Evolutionary conservation across 2,797 vertebrate genomes (phyloP), one percentile per base, ranked within the genome.

Genomic region (Helicolenus hilgendorfi): DNA sequence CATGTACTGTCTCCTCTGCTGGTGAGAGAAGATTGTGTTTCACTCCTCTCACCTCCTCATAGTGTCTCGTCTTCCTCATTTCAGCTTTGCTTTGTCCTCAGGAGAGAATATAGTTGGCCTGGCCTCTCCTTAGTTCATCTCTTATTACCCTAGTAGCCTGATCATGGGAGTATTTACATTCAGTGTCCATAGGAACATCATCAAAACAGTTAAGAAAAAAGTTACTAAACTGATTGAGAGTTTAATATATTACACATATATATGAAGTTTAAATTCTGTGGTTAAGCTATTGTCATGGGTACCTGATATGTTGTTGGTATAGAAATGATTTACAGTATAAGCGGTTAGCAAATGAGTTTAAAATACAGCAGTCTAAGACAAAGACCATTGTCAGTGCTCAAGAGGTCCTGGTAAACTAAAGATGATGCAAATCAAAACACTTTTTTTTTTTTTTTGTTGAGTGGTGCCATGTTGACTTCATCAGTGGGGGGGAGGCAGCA

Each of bases 391-490:
- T 81, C 45, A 56, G 49, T 26, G n/a, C 72, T 81, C 20, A 62
- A 84, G 73, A 41, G 55, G 36, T 77, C 56, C 33, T 72, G 79
- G 15, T 77, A 59, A 82, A 53, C 53, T 81, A 9, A 81, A 79
- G 33, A 81, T 86, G 73, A 81, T 72, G 75, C 65, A 69, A 73
- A 70, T 74, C 31, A 72, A 85, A 85, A 80, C 65, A 62, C 58
- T 70, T 71, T 77, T 24, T 22, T 53, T 56, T 60, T 59, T 72
- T 68, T 77, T 83, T 81, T 77, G 35, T 31, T 75, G 72, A 86
- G 86, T 79, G 78, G 80, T n/a, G 83, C 76, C 78, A 77, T 88
- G 82, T 85, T 90, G 92, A 85, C 89, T 85, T 68, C 90, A 87
- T 85, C 79, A 70, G 74, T 67, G 53, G 18, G 69, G 58, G 26